Evolutionary conservation across 2,113 vertebrate species (phyloP).

Genomic region (Alaudala cheleensis): DNA sequence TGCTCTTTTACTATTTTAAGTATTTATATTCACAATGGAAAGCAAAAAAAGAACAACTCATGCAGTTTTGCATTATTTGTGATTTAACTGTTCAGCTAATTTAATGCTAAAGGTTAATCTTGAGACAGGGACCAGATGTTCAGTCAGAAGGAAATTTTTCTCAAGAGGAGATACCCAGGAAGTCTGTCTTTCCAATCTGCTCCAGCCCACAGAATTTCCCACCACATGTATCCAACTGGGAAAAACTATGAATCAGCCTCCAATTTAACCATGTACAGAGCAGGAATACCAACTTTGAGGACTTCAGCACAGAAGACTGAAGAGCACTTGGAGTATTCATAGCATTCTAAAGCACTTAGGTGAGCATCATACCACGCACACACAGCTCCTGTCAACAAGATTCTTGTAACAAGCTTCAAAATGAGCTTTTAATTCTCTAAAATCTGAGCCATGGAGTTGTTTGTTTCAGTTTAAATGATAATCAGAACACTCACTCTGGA

Average conservation of each 20-base stretch:
- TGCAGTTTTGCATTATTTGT: not conserved
- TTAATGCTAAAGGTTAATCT: slow-evolving; percentile 45
- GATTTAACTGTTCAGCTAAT: not conserved
- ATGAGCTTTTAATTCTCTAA: not conserved
- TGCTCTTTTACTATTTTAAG: not conserved
- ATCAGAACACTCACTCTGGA: not conserved
- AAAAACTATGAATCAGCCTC: not conserved
- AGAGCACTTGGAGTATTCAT: not conserved
- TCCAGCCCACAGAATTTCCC: slow-evolving; percentile 52
- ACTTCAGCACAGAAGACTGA: not conserved
- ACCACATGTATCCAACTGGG: slow-evolving; percentile 4
- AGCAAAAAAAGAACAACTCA: not conserved
- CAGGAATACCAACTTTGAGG: not conserved
- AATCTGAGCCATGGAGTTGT: not conserved
- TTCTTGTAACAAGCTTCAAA: not conserved
- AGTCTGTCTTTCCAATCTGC: slow-evolving; percentile 55
- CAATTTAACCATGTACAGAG: not conserved
- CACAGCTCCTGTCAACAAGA: not conserved
- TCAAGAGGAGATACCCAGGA: slow-evolving; percentile 68
- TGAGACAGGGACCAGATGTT: slow-evolving; percentile 47
- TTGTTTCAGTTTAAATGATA: not conserved
- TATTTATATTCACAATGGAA: not conserved
- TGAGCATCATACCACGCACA: not conserved
- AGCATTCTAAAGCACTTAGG: not conserved
- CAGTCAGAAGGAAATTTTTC: slow-evolving; percentile 1